Evolutionary conservation across 2,888 invertebrate species (phyloP).

Genomic region (Pseudococcus longispinus): DNA sequence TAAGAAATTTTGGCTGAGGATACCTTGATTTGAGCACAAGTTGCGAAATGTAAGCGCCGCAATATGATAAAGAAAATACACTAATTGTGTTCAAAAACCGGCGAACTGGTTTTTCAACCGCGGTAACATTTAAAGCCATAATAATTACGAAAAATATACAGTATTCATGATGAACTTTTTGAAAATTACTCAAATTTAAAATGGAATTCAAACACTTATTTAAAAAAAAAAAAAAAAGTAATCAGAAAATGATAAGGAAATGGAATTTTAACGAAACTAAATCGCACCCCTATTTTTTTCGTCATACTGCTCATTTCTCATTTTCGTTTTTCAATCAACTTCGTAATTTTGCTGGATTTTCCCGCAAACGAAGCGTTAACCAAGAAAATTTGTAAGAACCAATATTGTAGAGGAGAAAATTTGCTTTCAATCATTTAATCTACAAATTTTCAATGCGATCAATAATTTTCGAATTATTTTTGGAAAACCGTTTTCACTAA

Average conservation of each 20-base stretch:
- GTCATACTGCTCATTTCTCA: too few relatives aligned
- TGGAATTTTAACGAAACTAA: too few relatives aligned
- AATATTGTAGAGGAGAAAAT: too few relatives aligned
- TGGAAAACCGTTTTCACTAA: too few relatives aligned
- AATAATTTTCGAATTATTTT: too few relatives aligned
- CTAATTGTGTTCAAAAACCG: constrained; percentile 50
- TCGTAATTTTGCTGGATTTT: too few relatives aligned
- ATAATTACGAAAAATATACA: not conserved
- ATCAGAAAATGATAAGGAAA: not conserved
- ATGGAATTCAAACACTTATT: not conserved
- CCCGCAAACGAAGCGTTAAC: too few relatives aligned
- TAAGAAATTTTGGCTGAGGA: constrained; percentile 29
- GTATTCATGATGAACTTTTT: not conserved
- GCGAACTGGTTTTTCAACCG: constrained; percentile 50
- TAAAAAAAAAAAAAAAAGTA: not conserved
- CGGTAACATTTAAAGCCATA: not conserved
- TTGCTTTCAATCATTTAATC: too few relatives aligned
- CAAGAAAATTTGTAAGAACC: too few relatives aligned
- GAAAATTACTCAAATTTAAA: not conserved
- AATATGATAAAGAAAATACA: constrained; percentile 49
- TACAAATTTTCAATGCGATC: too few relatives aligned
- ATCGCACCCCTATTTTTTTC: too few relatives aligned
- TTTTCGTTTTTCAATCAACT: too few relatives aligned
- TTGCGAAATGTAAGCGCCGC: constrained; percentile 20
- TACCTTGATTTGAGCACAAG: not conserved